Evolutionary conservation across 2,113 vertebrate genomes (phyloP).

Genomic region (Aphyosemion australe): DNA sequence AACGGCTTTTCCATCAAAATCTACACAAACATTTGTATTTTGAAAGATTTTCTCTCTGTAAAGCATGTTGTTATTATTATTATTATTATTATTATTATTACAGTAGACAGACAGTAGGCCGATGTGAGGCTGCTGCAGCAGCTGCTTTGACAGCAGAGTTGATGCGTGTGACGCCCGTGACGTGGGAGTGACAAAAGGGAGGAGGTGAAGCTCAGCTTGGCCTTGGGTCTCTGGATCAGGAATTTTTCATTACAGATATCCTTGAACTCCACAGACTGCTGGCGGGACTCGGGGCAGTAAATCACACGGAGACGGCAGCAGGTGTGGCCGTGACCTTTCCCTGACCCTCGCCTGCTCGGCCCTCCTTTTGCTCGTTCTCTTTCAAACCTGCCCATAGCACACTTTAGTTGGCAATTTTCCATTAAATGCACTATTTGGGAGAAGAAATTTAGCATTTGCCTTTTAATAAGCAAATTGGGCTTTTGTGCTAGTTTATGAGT

Average conservation of each 20-base stretch:
- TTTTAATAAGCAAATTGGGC: neutral
- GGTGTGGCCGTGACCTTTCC: constrained; percentile 77
- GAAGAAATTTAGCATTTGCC: neutral
- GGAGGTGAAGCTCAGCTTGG: constrained; percentile 57
- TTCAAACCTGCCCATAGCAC: constrained; percentile 9
- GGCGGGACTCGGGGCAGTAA: constrained; percentile 74
- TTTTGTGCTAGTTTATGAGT: neutral
- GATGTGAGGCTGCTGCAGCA: neutral
- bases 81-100: no score
- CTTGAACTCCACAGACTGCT: constrained; percentile 82
- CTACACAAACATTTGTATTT: no score
- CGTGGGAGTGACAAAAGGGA: constrained; percentile 62
- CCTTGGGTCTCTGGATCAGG: constrained; percentile 79
- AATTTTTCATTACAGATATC: constrained; percentile 86
- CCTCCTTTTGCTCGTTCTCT: constrained; percentile 19
- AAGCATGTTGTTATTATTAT: neutral
- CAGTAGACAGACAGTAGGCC: neutral
- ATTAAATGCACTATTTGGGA: neutral
- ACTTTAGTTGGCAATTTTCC: constrained; percentile 6
- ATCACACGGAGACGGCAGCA: constrained; percentile 80
- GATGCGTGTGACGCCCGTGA: constrained; percentile 41
- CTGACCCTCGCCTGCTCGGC: constrained; percentile 38
- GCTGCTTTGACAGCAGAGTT: constrained; percentile 2
- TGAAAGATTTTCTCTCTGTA: neutral
- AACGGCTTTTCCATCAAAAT: no score